Evolutionary conservation across 1,140 invertebrate genomes (phyloP).

Genomic region (Melanaphis sacchari): DNA sequence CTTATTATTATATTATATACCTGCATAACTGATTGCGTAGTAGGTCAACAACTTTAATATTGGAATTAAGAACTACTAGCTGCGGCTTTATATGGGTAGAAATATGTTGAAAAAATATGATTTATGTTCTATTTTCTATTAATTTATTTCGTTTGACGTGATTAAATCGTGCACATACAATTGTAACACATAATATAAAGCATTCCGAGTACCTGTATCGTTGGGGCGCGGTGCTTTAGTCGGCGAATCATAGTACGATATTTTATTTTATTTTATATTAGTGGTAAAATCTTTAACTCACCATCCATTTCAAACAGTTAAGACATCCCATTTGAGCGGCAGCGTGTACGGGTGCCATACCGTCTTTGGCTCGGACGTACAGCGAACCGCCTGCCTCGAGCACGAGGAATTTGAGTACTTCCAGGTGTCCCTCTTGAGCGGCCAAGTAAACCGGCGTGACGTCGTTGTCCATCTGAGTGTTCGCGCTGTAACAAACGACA

Average conservation of each 20-base stretch:
- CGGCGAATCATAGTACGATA: neutral
- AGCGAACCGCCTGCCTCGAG: conserved; percentile 79
- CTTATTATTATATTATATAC: conserved; percentile 1
- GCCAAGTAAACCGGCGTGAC: conserved; percentile 88
- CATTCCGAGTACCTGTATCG: neutral
- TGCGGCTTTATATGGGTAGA: neutral
- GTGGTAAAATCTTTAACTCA: conserved; percentile 65
- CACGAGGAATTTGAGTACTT: conserved; percentile 83
- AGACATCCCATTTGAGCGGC: conserved; percentile 88
- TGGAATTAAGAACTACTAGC: neutral
- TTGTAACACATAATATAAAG: neutral
- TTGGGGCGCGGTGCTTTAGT: too few relatives aligned
- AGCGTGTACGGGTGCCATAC: conserved; percentile 87
- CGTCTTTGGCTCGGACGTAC: conserved; percentile 81
- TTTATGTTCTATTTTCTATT: neutral
- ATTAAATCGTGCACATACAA: neutral
- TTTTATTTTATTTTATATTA: too few relatives aligned
- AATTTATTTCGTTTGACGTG: neutral
- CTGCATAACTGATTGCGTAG: neutral
- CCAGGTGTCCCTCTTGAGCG: conserved; percentile 85
- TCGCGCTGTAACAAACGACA: conserved; percentile 71
- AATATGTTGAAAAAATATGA: neutral
- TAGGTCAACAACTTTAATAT: conserved; percentile 14
- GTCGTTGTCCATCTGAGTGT: conserved; percentile 89
- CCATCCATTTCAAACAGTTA: conserved; percentile 87